These are phyloP conservation scores for Heliconius erato DNA, from an alignment of 2,888 invertebrate genomes.

Conservation along the genomic window DNA sequence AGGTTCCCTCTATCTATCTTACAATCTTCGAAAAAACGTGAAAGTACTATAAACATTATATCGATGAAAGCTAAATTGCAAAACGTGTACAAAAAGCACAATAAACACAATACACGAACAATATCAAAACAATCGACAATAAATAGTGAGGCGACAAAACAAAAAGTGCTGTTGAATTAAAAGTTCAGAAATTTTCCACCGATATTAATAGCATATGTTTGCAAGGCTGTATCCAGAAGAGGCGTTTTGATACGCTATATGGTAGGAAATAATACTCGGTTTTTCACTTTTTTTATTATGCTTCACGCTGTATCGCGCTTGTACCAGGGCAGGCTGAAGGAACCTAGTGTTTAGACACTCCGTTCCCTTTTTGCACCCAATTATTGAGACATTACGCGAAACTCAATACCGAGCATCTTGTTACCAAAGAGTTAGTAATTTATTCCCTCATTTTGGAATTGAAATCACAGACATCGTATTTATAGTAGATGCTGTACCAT, in stretches of 20 bases:
- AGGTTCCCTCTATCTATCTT: background rate
- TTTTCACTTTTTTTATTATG: no score
- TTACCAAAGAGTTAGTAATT: no score
- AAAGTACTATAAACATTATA: background rate
- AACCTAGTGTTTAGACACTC: background rate
- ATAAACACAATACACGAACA: conserved; percentile 28
- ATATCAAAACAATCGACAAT: conserved; percentile 35
- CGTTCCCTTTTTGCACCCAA: background rate
- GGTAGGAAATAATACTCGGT: no score
- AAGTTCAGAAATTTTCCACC: conserved; percentile 47
- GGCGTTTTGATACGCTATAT: background rate
- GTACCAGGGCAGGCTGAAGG: background rate
- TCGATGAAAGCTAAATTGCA: conserved; percentile 15
- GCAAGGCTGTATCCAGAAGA: background rate
- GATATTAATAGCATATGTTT: conserved; percentile 43
- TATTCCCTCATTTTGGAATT: no score
- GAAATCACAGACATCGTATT: no score
- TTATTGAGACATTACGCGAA: background rate
- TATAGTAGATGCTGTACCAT: no score
- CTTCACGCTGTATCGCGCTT: background rate
- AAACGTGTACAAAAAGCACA: conserved; percentile 5
- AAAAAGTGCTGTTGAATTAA: conserved; percentile 52
- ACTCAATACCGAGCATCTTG: no score
- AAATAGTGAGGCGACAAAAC: conserved; percentile 30
- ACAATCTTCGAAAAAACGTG: background rate